Conservation (phyloP, 2,888 invertebrate species). For the Dynastes maya region DNA sequence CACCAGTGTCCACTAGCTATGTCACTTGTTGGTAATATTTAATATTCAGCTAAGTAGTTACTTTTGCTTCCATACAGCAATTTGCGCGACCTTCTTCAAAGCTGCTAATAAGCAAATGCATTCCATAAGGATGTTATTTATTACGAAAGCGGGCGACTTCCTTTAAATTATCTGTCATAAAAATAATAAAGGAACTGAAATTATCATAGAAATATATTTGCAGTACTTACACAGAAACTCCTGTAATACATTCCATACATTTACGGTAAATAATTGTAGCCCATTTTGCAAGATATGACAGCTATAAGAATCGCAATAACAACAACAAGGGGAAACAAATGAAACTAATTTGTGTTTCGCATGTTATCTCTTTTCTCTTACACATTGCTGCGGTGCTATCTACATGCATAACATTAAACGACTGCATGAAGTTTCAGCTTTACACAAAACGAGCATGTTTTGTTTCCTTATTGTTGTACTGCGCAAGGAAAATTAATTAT, state of each 20-base stretch:
- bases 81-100: too few species aligned
- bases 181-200: too few species aligned
- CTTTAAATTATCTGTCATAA: too few species aligned
- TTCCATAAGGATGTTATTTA: too few species aligned
- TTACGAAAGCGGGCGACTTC: too few species aligned
- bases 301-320: conserved; percentile 24
- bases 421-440: conserved; percentile 36
- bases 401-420: conserved; percentile 30
- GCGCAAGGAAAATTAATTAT: conserved; percentile 44
- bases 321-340: conserved; percentile 33
- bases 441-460: conserved; percentile 33
- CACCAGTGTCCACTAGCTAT: too few species aligned
- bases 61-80: too few species aligned
- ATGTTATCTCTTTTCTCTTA: conserved; percentile 30
- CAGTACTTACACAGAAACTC: neutral
- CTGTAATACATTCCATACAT: neutral
- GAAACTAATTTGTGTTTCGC: conserved; percentile 40
- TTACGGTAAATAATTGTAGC: conserved; percentile 10
- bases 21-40: too few species aligned
- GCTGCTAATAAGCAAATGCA: too few species aligned
- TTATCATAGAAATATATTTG: neutral
- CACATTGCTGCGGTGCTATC: conserved; percentile 11
- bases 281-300: conserved; percentile 18
- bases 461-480: conserved; percentile 40
- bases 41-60: too few species aligned